Base-by-base conservation (phyloP, 1,140 invertebrate species). In the Drosophila athabasca region DNA sequence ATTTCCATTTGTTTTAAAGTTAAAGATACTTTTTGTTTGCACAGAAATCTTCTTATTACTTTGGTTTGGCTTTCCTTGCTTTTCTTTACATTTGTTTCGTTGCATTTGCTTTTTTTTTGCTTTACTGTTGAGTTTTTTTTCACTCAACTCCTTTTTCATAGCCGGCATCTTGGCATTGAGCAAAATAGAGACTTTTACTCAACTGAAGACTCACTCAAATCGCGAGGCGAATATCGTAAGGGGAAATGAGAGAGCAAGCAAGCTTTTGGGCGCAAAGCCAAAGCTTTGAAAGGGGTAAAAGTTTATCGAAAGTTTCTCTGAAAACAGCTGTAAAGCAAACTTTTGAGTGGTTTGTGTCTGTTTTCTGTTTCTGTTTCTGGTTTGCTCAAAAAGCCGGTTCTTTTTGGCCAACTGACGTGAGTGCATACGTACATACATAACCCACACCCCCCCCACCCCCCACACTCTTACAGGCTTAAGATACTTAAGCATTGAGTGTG, bases 91-190 rank as follows among this genome's bases (percentile, higher is more conserved):
- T 31, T 39, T 24, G 43, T 26, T 49, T 49, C 8, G 0, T 26
- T 51, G n/a, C 3, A 13, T 45, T 68, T 44, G 53, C n/a, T 13
- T 22, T 62, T 45, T 11, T 8, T 68, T 68, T 48, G 15, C 31
- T 70, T 59, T 48, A 11, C 52, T 31, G 0, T 31, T 44, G 11
- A 13, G 19, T 45, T 19, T 2, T 31, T 13, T 29, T 59, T 19
- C 50, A 54, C 64, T 61, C 26, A 11, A 49, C 31, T 57, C 3
- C n/a, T 6, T 7, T 41, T 52, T 13, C 15, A 24, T 54, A 64
- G 50, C 83, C 82, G 78, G 83, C 67, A 76, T 66, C 24, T 81
- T 82, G 82, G 69, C 82, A 68, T 66, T 79, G 83, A 88, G 78
- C 71, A 22, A 48, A 65, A 66, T 43, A 13, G 35, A 39, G 24